phyloP scores from a whole-genome alignment of 2,888 invertebrate genomes.

The Andrena bucephala region DNA sequence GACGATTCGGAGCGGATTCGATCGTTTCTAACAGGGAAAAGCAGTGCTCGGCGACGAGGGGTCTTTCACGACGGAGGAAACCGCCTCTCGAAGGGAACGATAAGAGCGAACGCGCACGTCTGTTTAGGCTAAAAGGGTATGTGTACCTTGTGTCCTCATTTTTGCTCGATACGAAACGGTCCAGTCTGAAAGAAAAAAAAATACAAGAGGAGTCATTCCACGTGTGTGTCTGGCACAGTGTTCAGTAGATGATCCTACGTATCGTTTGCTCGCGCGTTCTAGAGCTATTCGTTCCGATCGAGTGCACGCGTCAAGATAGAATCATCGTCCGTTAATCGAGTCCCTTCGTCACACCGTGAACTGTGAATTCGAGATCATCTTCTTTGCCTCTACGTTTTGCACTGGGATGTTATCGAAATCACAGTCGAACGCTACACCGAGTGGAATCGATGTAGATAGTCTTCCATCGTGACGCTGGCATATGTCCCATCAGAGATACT shows the following conservation, averaged over 20 bases:
- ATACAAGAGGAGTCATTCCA: slow-evolving; percentile 70
- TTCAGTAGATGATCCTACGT: slow-evolving; percentile 37
- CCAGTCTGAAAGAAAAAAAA: slow-evolving; percentile 79
- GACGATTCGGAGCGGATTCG: not conserved
- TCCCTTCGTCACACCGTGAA: not conserved
- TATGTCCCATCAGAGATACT: not conserved
- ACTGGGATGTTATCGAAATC: not conserved
- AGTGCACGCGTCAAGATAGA: not conserved
- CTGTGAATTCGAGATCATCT: not conserved
- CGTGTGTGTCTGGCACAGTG: slow-evolving; percentile 37
- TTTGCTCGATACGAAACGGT: slow-evolving; percentile 77
- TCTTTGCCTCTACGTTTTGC: not conserved
- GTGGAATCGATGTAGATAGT: not conserved
- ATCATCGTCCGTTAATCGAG: not conserved
- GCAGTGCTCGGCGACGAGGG: not conserved
- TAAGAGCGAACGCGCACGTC: slow-evolving; percentile 9
- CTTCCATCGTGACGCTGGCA: not conserved
- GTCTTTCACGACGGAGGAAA: not conserved
- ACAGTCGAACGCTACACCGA: not conserved
- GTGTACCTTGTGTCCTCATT: slow-evolving; percentile 78
- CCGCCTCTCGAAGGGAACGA: slow-evolving; percentile 15
- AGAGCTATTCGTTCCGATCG: not conserved
- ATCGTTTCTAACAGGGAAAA: not conserved
- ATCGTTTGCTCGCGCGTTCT: slow-evolving; percentile 5
- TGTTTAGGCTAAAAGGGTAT: slow-evolving; percentile 46